Evolutionary conservation across 1,140 invertebrate species (phyloP), one percentile per base, ranked within the genome.

Genomic region (Calliopsis andreniformis): DNA sequence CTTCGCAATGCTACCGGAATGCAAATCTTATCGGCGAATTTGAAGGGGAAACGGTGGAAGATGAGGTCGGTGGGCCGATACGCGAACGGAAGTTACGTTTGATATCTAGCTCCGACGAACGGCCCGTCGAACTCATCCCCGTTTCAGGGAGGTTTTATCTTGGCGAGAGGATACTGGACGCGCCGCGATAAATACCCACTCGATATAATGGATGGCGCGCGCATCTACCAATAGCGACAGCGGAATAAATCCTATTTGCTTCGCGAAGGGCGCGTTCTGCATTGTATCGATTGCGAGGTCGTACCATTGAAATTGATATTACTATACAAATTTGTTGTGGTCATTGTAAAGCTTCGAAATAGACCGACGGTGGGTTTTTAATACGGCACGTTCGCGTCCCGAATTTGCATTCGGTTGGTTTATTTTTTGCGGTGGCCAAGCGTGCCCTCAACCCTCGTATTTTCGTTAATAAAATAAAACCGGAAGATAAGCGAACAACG

Each of bases 181-280:
- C 28, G 35, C 62, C 67, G 56, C 81, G 78, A 84, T 84, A 84
- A 84, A 84, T 84, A 80, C 77, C 78, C 78, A 70, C 76, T 62
- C 75, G 69, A 72, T 84, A 84, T 84, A 84, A 84, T 84, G 78
- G 78, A 84, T 78, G 63, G 56, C 28, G 51, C 58, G 49, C 68
- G 75, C 63, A 55, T 82, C 76, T 49, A 64, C 39, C 61, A 53
- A 61, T 43, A 53, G 51, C 16, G 62, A 78, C 75, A 69, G 35
- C 12, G 62, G 56, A 78, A 82, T 70, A 82, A 82, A 82, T 82
- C 79, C 80, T 81, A 68, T 82, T 82, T 76, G 72, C 81, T 82
- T 67, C 67, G 35, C 73, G 49, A 16, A 45, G 39, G 45, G 55
- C 58, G 25, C 56, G 45, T 16, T 18, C 20, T 23, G 23, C 43